Conservation (phyloP, 2,888 invertebrate species). For the Criorhina ranunculi region DNA sequence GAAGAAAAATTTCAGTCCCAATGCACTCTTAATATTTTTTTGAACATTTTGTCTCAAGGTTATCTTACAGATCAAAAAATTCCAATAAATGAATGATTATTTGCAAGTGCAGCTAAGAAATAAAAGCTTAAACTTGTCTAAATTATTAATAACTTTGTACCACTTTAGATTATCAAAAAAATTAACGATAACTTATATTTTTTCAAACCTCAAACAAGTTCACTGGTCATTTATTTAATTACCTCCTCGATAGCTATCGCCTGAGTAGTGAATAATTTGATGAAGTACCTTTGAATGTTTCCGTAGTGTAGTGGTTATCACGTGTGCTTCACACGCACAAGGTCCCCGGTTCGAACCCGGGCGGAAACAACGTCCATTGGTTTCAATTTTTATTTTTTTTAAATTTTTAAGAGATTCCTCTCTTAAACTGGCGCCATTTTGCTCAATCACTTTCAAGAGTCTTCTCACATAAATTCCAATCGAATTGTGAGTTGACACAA, state of each 20-base stretch:
- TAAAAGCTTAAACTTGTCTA: too few relatives aligned
- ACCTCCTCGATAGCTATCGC: neutral
- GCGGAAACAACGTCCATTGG: conserved; percentile 78
- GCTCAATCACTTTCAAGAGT: neutral
- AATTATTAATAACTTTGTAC: conserved; percentile 1
- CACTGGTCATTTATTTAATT: conserved; percentile 17
- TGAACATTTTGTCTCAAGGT: too few relatives aligned
- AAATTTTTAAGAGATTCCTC: neutral
- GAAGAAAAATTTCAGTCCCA: too few relatives aligned
- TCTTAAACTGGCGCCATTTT: neutral
- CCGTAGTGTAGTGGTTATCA: conserved; percentile 79
- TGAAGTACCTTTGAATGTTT: conserved; percentile 15
- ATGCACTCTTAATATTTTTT: too few relatives aligned
- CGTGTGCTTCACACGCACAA: conserved; percentile 82
- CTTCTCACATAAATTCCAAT: conserved; percentile 51
- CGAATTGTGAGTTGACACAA: conserved; percentile 14
- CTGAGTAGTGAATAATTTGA: conserved; percentile 18
- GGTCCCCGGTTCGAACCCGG: conserved; percentile 82
- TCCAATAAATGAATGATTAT: too few relatives aligned
- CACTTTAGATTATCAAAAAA: conserved; percentile 2
- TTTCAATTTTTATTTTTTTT: conserved; percentile 4
- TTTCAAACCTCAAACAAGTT: conserved; percentile 18
- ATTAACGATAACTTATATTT: neutral
- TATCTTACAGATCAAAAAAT: too few relatives aligned
- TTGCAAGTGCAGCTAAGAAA: too few relatives aligned